A percentile compares a stretch with the other conserved stretches of the same genome.
phyloP scores from a whole-genome alignment of 2,888 invertebrate genomes.

The Aelia acuminata region DNA sequence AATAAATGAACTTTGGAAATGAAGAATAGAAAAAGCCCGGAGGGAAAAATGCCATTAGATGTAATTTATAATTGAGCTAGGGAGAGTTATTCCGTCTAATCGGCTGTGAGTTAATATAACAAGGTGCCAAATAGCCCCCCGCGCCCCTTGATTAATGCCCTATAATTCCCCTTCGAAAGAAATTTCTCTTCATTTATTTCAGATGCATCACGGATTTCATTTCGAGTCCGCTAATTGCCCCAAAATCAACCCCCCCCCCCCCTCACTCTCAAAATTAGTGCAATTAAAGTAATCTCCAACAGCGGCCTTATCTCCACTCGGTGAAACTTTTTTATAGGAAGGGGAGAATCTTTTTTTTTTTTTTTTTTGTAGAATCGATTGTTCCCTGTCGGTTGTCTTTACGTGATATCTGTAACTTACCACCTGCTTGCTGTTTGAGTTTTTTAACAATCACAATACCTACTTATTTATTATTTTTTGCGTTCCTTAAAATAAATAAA shows the following conservation, averaged over 20 bases:
- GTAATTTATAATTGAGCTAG: conserved; percentile 47
- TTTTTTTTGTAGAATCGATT: conserved; percentile 19
- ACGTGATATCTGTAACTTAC: background rate
- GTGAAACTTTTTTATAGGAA: conserved; percentile 32
- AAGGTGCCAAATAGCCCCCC: conserved; percentile 50
- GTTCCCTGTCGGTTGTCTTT: conserved; percentile 1
- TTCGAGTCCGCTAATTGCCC: conserved; percentile 47
- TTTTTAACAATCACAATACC: too few species aligned
- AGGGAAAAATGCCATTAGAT: conserved; percentile 19
- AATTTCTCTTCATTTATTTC: conserved; percentile 50
- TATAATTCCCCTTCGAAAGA: conserved; percentile 50
- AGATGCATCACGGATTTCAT: conserved; percentile 51
- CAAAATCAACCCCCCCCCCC: conserved; percentile 2
- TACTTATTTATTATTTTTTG: too few species aligned
- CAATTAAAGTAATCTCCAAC: conserved; percentile 48
- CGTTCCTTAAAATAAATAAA: too few species aligned
- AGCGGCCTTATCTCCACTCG: conserved; percentile 25
- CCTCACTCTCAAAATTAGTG: conserved; percentile 32
- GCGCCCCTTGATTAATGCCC: conserved; percentile 42
- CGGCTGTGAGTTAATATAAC: conserved; percentile 54
- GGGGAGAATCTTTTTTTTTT: background rate
- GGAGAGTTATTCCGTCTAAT: conserved; percentile 51
- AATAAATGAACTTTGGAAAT: conserved; percentile 20
- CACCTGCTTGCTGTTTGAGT: too few species aligned
- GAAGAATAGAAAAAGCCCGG: conserved; percentile 17